Conservation (phyloP, 2,113 vertebrate species). For the Paramormyrops kingsleyae region DNA sequence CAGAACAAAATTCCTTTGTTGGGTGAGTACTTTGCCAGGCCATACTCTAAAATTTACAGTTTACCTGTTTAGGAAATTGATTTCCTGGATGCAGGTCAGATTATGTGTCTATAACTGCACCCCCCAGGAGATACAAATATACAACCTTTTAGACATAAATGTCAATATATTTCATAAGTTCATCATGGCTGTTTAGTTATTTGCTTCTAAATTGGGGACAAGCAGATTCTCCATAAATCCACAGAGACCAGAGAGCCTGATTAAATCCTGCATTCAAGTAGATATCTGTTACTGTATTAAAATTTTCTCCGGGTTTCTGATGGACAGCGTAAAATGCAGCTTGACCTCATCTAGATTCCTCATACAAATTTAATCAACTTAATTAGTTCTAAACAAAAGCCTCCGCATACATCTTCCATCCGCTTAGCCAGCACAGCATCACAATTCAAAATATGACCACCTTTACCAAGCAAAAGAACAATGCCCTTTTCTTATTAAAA, state of each 20-base stretch:
- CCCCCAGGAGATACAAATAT: background rate
- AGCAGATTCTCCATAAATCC: background rate
- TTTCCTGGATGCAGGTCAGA: background rate
- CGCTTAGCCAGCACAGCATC: background rate
- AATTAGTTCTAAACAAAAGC: background rate
- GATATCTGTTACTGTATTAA: background rate
- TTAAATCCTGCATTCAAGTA: background rate
- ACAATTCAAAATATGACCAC: background rate
- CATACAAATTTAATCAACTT: background rate
- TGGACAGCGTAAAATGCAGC: background rate
- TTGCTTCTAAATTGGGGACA: background rate
- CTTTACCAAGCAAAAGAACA: background rate
- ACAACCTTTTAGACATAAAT: background rate
- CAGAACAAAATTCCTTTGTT: slow-evolving; percentile 98
- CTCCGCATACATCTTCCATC: background rate
- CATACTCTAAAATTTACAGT: background rate
- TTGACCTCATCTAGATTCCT: background rate
- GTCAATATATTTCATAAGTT: background rate
- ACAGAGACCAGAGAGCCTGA: background rate
- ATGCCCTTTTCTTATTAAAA: background rate
- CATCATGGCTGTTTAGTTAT: background rate
- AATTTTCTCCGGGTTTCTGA: background rate
- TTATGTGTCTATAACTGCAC: background rate
- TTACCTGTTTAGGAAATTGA: background rate
- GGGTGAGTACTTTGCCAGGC: slow-evolving; percentile 63